Conservation (phyloP, 2,797 vertebrate genomes). For the Bovichtus diacanthus region DNA sequence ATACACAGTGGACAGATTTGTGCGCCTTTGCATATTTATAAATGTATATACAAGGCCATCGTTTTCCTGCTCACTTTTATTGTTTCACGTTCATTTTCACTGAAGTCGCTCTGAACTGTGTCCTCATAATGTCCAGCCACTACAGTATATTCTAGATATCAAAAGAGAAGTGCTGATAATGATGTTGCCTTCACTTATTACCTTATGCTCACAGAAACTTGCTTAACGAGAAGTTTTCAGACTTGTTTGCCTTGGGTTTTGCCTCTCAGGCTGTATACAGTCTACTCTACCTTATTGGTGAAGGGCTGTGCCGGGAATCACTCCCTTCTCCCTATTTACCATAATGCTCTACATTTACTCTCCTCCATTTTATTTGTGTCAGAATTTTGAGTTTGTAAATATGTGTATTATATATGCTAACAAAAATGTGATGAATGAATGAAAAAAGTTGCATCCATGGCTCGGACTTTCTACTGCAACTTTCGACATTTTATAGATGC, state of each 20-base stretch:
- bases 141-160: slow-evolving; percentile 11
- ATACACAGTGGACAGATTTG: slow-evolving; percentile 29
- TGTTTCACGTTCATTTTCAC: not conserved
- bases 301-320: too few species aligned
- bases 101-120: not conserved
- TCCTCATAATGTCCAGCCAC: not conserved
- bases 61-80: not conserved
- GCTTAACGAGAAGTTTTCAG: not conserved
- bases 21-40: slow-evolving; percentile 45
- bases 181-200: not conserved
- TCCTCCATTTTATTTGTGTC: too few species aligned
- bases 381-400: too few species aligned
- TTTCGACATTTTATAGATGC: too few species aligned
- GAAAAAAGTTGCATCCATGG: too few species aligned
- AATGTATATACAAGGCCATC: not conserved
- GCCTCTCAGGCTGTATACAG: not conserved
- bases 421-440: too few species aligned
- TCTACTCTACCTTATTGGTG: not conserved
- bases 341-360: too few species aligned
- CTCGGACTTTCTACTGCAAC: too few species aligned
- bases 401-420: too few species aligned
- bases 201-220: not conserved
- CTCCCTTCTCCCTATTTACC: too few species aligned
- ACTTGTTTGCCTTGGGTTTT: not conserved
- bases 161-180: slow-evolving; percentile 6